These are phyloP conservation scores for Drosophila mojavensis DNA, from an alignment of 1,140 invertebrate genomes.

Conservation along the genomic window DNA sequence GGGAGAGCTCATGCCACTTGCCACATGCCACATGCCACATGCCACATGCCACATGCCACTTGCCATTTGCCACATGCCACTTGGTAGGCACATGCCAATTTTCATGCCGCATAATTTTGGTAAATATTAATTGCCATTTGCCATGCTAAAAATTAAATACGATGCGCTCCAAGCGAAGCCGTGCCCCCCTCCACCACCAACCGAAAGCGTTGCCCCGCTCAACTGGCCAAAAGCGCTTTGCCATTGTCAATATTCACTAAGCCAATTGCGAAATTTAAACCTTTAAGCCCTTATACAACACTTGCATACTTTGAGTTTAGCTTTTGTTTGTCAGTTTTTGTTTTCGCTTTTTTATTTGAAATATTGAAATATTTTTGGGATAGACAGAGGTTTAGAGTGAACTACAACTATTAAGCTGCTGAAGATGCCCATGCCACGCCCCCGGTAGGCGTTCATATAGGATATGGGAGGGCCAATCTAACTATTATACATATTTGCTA, in stretches of 20 bases:
- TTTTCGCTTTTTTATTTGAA: too few species aligned
- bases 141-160: slow-evolving; percentile 28
- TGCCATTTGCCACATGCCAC: slow-evolving; percentile 6
- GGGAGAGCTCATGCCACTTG: not conserved
- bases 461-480: too few species aligned
- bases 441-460: too few species aligned
- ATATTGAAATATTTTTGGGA: too few species aligned
- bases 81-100: slow-evolving; percentile 35
- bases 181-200: not conserved
- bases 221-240: not conserved
- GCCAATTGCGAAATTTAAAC: slow-evolving; percentile 5
- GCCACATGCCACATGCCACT: slow-evolving; percentile 9
- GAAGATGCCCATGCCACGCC: too few species aligned
- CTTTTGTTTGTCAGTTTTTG: not conserved
- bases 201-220: not conserved
- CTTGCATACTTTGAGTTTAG: not conserved
- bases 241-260: not conserved
- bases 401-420: too few species aligned
- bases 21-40: slow-evolving; percentile 10
- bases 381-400: too few species aligned
- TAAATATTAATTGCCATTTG: slow-evolving; percentile 47
- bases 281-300: not conserved
- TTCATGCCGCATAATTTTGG: slow-evolving; percentile 38
- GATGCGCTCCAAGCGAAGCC: too few species aligned
- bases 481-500: too few species aligned